A percentile compares a stretch with the other conserved stretches of the same genome.
Conservation (phyloP, 1,140 invertebrate genomes). For the Drosophila nannoptera region DNA sequence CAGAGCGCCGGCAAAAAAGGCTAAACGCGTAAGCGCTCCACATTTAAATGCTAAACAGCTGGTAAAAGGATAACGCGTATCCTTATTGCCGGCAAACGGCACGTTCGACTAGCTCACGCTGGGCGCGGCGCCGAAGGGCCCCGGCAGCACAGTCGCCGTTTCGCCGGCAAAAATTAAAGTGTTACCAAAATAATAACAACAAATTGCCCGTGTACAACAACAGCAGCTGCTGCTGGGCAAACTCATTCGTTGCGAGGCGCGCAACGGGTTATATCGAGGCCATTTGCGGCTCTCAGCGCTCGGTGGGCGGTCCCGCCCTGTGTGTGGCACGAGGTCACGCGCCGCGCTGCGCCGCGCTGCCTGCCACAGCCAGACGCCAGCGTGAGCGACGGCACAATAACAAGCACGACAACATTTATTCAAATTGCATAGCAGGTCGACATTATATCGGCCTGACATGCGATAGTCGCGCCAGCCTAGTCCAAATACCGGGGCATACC, state of each 20-base stretch:
- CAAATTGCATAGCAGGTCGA: conserved; percentile 56
- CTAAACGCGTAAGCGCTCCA: conserved; percentile 56
- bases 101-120: conserved; percentile 51
- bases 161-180: conserved; percentile 73
- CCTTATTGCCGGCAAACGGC: conserved; percentile 61
- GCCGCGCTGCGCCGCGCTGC: conserved; percentile 34
- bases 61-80: conserved; percentile 75
- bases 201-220: conserved; percentile 57
- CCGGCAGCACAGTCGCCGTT: conserved; percentile 4
- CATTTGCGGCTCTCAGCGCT: conserved; percentile 29
- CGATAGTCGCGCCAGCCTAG: conserved; percentile 31
- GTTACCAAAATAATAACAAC: conserved; percentile 76
- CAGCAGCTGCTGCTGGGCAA: neutral
- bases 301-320: conserved; percentile 25
- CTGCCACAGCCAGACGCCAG: conserved; percentile 34
- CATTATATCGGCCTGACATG: conserved; percentile 65
- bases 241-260: conserved; percentile 55
- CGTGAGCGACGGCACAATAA: conserved; percentile 20
- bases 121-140: conserved; percentile 12
- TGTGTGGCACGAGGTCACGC: conserved; percentile 40
- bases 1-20: conserved; percentile 19
- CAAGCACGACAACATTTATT: conserved; percentile 57
- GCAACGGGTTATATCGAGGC: conserved; percentile 56
- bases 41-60: conserved; percentile 77
- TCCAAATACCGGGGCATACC: conserved; percentile 12